Percentiles rank a stretch among this genome's conserved stretches.
Conservation (phyloP, 2,797 vertebrate species). For the Sarcoramphus papa region DNA sequence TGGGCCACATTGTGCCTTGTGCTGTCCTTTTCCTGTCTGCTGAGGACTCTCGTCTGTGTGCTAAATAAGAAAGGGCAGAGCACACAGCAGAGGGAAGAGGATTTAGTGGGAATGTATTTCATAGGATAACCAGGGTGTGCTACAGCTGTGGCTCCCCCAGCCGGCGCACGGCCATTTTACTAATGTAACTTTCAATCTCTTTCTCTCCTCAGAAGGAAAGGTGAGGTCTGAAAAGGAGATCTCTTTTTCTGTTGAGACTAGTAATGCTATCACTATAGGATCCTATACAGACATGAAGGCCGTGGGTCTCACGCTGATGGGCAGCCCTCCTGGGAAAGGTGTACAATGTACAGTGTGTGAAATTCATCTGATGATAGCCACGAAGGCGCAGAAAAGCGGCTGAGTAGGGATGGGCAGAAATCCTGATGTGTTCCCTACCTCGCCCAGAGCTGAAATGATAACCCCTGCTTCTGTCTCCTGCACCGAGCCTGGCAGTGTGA, state of each 20-base stretch:
- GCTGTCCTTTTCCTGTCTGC: neutral
- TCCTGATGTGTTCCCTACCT: neutral
- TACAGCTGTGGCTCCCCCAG: neutral
- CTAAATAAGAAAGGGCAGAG: neutral
- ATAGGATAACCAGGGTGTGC: neutral
- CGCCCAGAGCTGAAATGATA: too few species aligned
- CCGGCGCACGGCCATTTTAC: neutral
- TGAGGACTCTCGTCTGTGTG: neutral
- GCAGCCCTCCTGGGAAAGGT: neutral
- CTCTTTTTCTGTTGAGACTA: neutral
- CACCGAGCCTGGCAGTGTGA: neutral
- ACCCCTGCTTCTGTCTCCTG: neutral
- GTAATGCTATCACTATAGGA: neutral
- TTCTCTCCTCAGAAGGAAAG: neutral
- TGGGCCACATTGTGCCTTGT: neutral
- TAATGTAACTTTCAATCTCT: neutral
- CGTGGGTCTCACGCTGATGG: neutral
- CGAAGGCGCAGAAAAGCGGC: neutral
- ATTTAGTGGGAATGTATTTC: neutral
- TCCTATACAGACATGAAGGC: neutral
- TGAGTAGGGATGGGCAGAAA: neutral
- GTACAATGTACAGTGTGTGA: neutral
- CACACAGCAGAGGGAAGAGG: neutral
- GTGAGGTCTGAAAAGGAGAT: neutral
- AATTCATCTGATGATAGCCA: neutral